Evolutionary conservation across 2,113 vertebrate species (phyloP), one percentile per base, ranked within the genome.

Genomic region (Cepphus grylle): DNA sequence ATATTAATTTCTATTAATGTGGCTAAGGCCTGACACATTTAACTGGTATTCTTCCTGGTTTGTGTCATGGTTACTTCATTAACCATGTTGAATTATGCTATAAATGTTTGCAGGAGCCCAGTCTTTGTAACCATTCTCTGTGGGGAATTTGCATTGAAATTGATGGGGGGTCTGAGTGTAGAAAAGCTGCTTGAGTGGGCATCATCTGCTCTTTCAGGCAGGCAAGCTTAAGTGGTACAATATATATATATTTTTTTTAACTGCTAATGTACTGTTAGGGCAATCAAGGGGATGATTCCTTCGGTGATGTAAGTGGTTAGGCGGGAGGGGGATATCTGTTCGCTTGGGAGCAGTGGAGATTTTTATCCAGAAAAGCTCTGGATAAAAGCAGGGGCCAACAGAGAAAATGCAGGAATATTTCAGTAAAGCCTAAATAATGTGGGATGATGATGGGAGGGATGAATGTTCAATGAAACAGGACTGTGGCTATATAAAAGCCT

Each of bases 131-230:
- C 84, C 34, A 9, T 53, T 63, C 55, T 94, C 79, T 4, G 0
- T 79, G 69, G 81, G 94, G 94, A 96, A 85, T 95, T 95, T 69
- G 81, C 58, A 73, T 80, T 26, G 91, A 49, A 87, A 94, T 81
- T 52, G 74, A 49, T 84, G 71, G 59, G 78, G 52, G 36, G 82
- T 76, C 87, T 15, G 62, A 80, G 81, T 21, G 49, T 8, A 18
- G 90, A 34, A 76, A 87, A 81, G 74, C 89, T 82, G 58, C 67
- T 82, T 17, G 71, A 95, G 81, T 80, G 84, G 85, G 69, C 86
- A 96, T 95, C 92, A 83, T 93, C 86, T 96, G 96, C 80, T 84
- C 36, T 77, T 90, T 14, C 63, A 53, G 84, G n/a, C 86, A 91
- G 15, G 1, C 56, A 59, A 66, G 67, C 58, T 74, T 78, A 85